Evolutionary conservation across 1,140 invertebrate genomes (phyloP).

Genomic region (Conus betulinus): DNA sequence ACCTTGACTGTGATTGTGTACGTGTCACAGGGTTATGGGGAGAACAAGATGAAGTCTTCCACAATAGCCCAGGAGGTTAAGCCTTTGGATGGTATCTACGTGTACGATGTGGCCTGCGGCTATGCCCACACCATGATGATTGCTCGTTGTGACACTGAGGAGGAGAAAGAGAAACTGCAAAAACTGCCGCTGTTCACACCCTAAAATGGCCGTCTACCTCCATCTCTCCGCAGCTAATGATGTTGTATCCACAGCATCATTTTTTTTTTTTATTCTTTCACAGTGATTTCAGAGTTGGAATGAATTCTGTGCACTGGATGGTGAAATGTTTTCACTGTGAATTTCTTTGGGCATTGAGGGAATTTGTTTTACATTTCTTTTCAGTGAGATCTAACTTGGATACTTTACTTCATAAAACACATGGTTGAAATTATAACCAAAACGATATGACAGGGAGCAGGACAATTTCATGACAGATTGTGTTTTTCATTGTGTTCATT

Average conservation of each 20-base stretch:
- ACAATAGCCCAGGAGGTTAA: conserved; percentile 93
- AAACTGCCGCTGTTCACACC: conserved; percentile 79
- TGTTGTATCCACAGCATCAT: neutral
- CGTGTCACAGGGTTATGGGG: conserved; percentile 85
- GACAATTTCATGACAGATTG: no score
- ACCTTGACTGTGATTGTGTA: no score
- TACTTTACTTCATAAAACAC: no score
- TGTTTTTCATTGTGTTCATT: no score
- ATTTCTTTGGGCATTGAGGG: no score
- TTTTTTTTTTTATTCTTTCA: neutral
- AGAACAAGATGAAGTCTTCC: conserved; percentile 88
- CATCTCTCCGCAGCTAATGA: neutral
- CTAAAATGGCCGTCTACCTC: neutral
- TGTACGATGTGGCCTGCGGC: conserved; percentile 88
- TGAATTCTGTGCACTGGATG: neutral
- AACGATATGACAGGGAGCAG: no score
- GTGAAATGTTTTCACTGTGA: neutral
- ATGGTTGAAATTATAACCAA: no score
- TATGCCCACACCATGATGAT: conserved; percentile 88
- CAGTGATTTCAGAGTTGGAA: no score
- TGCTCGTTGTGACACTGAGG: conserved; percentile 81
- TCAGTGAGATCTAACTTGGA: no score
- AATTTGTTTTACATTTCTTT: neutral
- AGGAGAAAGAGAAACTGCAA: conserved; percentile 81
- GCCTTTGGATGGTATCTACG: conserved; percentile 86